Evolutionary conservation across 1,140 invertebrate genomes (phyloP), one percentile per base, ranked within the genome.

Genomic region (Sminthurinus signatus): DNA sequence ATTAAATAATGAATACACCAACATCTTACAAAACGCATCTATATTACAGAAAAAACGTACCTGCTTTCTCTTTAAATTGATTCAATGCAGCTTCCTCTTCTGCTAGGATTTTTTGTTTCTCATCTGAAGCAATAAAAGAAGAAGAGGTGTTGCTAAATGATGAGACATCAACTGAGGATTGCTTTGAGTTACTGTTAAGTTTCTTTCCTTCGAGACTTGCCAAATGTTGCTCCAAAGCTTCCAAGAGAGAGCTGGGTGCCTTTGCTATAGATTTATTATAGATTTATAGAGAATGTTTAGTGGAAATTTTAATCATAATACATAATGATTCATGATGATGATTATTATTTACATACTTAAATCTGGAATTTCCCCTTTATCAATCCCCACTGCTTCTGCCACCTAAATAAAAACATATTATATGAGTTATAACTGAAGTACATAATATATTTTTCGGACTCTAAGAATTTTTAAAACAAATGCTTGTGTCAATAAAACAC

Each of bases 321-420:
- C n/a, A n/a, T n/a, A n/a, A n/a, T n/a, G n/a, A n/a, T n/a, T n/a
- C n/a, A n/a, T n/a, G n/a, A n/a, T n/a, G n/a, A n/a, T n/a, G n/a
- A n/a, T n/a, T n/a, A n/a, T n/a, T n/a, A n/a, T n/a, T n/a, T n/a
- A n/a, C n/a, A n/a, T n/a, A n/a, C 94, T 97, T 65, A 99, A 82
- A 80, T 99, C 96, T 51, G 96, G 96, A 79, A 99, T 98, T 74
- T 98, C 96, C 42, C 95, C 94, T 80, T 96, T 96, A 78, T 98
- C 96, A 76, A 99, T 98, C 32, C 96, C 96, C 69, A 98, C 93
- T 1, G 67, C 67, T 64, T 72, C 70, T 10, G 70, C 70, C 77
- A 93, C 95, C 86, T 96, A 81, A 69, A 27, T 32, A 31, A 36
- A 5, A 36, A 36, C 5, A 36, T 5, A 36, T 36, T 15, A 36